Base-by-base conservation (phyloP, 2,113 vertebrate species). In the Semicossyphus pulcher region DNA sequence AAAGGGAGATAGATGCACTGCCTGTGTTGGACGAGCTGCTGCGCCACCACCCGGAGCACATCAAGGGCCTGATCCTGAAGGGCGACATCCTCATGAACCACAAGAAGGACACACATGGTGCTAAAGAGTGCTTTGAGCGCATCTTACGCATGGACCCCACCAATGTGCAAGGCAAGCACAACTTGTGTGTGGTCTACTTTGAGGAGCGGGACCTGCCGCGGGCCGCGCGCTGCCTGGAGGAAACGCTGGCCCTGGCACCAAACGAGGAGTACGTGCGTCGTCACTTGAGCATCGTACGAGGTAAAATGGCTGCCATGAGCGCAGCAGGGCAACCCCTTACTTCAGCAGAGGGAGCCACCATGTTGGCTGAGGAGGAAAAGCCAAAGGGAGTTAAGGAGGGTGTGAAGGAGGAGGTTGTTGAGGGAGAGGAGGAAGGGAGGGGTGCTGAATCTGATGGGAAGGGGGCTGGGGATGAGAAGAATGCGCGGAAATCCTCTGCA, bases 11-110 rank as follows among this genome's bases (percentile, higher is more conserved):
- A 52, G 95, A 96, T 25, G 98, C 97, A 0, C 91, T 99, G 68
- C 97, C 97, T 0, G 87, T 98, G 58, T 77, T 99, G 72, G 95
- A 97, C 32, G 96, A 99, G 76, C 89, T 99, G 1, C 90, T 99
- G 31, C 93, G 21, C 8, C 92, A 97, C 80, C 96, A 98, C 63
- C 97, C 97, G 6, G 95, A 97, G 85, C 98, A 99, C 87, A 94
- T 95, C 78, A 99, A 99, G 87, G 98, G 96, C 57, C 94, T 99
- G 5, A 98, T 99, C 91, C 93, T 99, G 63, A 98, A 99, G 84
- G 98, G 97, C 5, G 97, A 99, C 89, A 98, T 99, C 87, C 94
- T 99, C 59, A 99, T 99, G 98, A 99, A 99, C 93, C 97, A 99
- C 76, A 96, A 95, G 80, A 98, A 97, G 83, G 98, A 99, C 93